Percentiles rank a stretch among this genome's conserved stretches.
Evolutionary conservation across 2,797 vertebrate species (phyloP).

Genomic region (Helicolenus hilgendorfi): DNA sequence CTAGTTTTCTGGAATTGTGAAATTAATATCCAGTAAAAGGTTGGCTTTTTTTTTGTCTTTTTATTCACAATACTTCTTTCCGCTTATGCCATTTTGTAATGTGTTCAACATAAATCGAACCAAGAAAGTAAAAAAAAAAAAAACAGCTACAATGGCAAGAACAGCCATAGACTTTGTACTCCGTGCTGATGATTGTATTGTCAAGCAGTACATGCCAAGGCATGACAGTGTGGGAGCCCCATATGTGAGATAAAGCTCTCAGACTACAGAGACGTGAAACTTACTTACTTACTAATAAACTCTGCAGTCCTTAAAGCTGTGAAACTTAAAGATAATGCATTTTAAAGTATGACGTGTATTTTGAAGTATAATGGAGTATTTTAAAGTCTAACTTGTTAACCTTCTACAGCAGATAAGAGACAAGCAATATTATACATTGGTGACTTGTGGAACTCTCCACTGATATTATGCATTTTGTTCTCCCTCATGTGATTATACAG

Average conservation of each 20-base stretch:
- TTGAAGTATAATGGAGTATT: constrained; percentile 11
- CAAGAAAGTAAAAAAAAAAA: not conserved
- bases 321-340: not conserved
- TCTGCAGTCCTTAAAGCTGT: constrained; percentile 18
- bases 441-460: not conserved
- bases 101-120: not conserved
- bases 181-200: not conserved
- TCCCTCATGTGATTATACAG: not conserved
- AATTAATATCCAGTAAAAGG: not conserved
- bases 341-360: constrained; percentile 10
- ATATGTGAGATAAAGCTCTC: constrained; percentile 1
- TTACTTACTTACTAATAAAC: not conserved
- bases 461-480: not conserved
- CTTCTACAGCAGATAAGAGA: not conserved
- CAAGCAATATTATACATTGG: not conserved
- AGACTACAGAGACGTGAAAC: not conserved
- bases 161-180: not conserved
- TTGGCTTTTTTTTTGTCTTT: not conserved
- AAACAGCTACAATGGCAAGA: not conserved
- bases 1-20: not conserved
- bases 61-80: not conserved
- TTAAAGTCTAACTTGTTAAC: not conserved
- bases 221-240: not conserved
- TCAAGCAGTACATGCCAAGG: not conserved
- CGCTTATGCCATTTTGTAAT: not conserved